Base-by-base conservation (phyloP, 2,888 invertebrate genomes). In the Aphodius sticticus region DNA sequence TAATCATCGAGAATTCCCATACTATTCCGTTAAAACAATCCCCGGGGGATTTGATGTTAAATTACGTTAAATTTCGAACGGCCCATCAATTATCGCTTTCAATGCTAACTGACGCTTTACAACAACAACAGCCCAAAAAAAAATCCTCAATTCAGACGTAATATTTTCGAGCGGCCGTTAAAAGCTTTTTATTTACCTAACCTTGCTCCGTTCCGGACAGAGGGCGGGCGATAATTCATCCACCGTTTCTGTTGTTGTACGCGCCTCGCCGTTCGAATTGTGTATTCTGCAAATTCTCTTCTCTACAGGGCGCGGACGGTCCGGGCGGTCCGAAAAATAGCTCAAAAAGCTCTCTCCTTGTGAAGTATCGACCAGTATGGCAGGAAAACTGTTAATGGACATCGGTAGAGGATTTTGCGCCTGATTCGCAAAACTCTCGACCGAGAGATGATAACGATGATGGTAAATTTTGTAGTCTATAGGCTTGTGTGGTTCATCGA, bases 151-250 rank as follows among this genome's bases (percentile, higher is more conserved):
- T 53, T 53, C 53, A 53, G 53, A 53, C 53, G 53, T 53, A 53
- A 53, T 53, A 53, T 53, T 53, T 53, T 53, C 53, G 53, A 53
- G 53, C 12, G 53, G 53, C 53, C 53, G 15, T 70, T 70, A 70
- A 70, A 16, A 70, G 70, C 70, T 70, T 70, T 70, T 70, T 70
- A 7, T 70, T 16, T 70, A 70, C 26, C 26, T 70, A 70, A 16
- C 15, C 70, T 26, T 15, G 70, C 70, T 3, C n/a, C 70, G 15
- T 6, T 26, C 15, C 70, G 0, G 26, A n/a, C 7, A 70, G 15
- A 16, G 35, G 37, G 37, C 36, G 74, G 71, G 71, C 36, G 74
- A 74, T 74, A 74, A 74, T 74, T 74, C 74, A 74, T 74, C 74
- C 36, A n/a, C 36, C 74, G 74, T 74, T 74, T 37, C 74, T 36